Base-by-base conservation (phyloP, 2,888 invertebrate genomes). In the Pollenia labialis region DNA sequence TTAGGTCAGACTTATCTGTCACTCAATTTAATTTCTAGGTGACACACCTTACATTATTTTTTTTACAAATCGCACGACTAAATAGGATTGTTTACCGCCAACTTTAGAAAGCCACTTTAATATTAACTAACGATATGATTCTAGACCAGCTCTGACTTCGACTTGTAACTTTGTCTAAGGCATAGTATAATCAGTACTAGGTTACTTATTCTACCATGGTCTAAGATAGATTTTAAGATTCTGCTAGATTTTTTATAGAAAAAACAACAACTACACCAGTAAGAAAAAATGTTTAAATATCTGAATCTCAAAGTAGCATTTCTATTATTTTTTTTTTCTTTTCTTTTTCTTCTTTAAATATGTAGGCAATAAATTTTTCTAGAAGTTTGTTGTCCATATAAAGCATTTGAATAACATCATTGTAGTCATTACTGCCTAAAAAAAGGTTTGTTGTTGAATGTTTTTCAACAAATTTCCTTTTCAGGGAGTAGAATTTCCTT, bases 361-460 rank as follows among this genome's bases (percentile, higher is more conserved):
- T 40, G 54, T 54, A 42, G 8, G 18, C 12, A 71, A 50, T 71
- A 23, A 44, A 7, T 58, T 75, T 50, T 14, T 62, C 7, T n/a
- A n/a, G n/a, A n/a, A n/a, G n/a, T n/a, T n/a, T n/a, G 7, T 75
- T 76, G 8, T 42, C 83, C 86, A 80, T 83, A 83, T 83, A 87
- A 87, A 87, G 86, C 86, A 83, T 81, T 87, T 76, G 83, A 81
- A 83, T 76, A 80, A 76, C 71, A 75, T 80, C 74, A 76, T 76
- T 76, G 66, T 4, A 18, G 60, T 62, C 46, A 69, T 14, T 60
- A 76, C 71, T 76, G 44, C 42, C 75, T 71, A 56, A 64, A 76
- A 76, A 76, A 76, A 76, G 76, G 69, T 76, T 62, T 40, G 46
- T 16, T 18, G 69, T 12, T 42, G 23, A 10, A 68, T 58, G 42